These are phyloP conservation scores for Tachina grossa DNA, from an alignment of 2,888 invertebrate genomes.

Conservation along the genomic window DNA sequence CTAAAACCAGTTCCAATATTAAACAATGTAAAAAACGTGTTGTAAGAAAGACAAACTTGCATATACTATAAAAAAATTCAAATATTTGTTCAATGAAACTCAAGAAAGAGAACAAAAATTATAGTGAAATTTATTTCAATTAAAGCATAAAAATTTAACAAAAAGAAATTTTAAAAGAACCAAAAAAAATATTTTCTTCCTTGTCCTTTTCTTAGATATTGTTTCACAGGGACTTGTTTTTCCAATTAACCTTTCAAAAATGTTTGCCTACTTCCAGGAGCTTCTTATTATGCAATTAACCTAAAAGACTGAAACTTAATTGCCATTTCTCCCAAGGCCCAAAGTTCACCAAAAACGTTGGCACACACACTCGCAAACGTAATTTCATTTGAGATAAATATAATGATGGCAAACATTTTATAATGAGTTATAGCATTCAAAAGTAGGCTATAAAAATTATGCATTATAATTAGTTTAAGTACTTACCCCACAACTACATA, in stretches of 20 bases:
- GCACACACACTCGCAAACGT: background rate
- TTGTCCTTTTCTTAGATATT: background rate
- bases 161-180: background rate
- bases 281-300: constrained; percentile 28
- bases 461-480: constrained; percentile 18
- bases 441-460: constrained; percentile 25
- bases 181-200: background rate
- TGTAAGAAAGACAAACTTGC: constrained; percentile 19
- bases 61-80: constrained; percentile 17
- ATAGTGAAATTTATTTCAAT: constrained; percentile 17
- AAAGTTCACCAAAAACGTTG: background rate
- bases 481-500: background rate
- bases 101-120: background rate
- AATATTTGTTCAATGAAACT: constrained; percentile 29
- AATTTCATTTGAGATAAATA: constrained; percentile 5
- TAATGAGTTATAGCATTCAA: constrained; percentile 27
- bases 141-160: background rate
- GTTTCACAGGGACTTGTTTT: background rate
- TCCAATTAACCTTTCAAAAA: constrained; percentile 7
- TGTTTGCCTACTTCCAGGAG: constrained; percentile 24
- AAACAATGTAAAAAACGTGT: constrained; percentile 28
- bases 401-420: constrained; percentile 10
- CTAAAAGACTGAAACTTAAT: constrained; percentile 16
- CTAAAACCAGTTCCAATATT: background rate
- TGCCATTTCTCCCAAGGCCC: constrained; percentile 7